Percentiles rank a stretch among this genome's conserved stretches.
Evolutionary conservation across 2,113 vertebrate genomes (phyloP).

Genomic region (Xiphias gladius): DNA sequence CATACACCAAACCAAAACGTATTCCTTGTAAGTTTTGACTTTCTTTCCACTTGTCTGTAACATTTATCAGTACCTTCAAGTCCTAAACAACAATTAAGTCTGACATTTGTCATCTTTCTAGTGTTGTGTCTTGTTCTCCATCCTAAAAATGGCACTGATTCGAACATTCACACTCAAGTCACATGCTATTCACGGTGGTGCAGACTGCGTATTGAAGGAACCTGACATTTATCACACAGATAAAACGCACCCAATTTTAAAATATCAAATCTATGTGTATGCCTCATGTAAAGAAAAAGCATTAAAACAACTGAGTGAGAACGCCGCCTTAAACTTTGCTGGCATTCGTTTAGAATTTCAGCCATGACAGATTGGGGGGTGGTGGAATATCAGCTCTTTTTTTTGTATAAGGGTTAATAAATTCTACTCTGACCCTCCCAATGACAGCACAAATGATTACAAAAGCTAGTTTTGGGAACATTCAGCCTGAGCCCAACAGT

Average conservation of each 20-base stretch:
- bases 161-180: neutral
- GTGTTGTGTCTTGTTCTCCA: neutral
- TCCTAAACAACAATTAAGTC: neutral
- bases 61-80: neutral
- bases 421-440: constrained; percentile 53
- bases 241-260: neutral
- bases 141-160: neutral
- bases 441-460: constrained; percentile 62
- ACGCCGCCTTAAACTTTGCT: neutral
- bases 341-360: constrained; percentile 18
- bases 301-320: neutral
- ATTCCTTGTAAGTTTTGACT: neutral
- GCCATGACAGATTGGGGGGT: constrained; percentile 18
- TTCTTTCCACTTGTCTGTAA: neutral
- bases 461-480: constrained; percentile 56
- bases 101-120: neutral
- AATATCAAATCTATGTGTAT: neutral
- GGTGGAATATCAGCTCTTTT: constrained; percentile 26
- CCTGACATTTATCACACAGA: neutral
- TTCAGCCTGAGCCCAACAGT: constrained; percentile 58
- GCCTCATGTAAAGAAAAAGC: neutral
- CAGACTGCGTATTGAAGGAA: neutral
- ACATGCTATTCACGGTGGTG: neutral
- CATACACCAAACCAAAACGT: constrained; percentile 26
- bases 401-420: constrained; percentile 64